Conservation (phyloP, 1,140 invertebrate species). For the Lepidurus arcticus region DNA sequence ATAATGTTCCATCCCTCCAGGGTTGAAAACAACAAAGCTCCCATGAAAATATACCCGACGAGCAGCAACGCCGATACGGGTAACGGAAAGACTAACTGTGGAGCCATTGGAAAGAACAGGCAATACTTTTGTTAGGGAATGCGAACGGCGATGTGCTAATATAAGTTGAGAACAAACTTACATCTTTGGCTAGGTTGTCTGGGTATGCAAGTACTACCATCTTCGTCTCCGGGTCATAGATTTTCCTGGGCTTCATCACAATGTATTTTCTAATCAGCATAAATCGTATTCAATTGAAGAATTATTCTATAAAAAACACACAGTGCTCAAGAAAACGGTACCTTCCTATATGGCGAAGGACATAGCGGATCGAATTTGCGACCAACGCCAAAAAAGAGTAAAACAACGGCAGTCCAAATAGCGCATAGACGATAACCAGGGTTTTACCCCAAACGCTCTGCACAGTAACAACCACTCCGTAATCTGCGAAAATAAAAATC, state of each 20-base stretch:
- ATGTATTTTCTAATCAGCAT: background rate
- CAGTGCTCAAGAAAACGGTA: background rate
- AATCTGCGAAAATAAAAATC: background rate
- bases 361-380: background rate
- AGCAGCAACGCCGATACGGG: background rate
- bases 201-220: background rate
- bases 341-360: background rate
- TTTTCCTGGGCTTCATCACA: background rate
- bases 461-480: background rate
- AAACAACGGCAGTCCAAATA: background rate
- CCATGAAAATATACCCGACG: background rate
- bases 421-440: constrained; percentile 5
- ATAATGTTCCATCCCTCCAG: background rate
- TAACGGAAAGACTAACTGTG: background rate
- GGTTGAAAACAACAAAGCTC: background rate
- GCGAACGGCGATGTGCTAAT: background rate
- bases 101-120: background rate
- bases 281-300: background rate
- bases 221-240: background rate
- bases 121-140: no score
- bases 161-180: background rate
- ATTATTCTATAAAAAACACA: background rate
- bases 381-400: background rate
- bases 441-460: background rate
- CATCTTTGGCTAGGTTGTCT: background rate